Conservation (phyloP, 2,113 vertebrate genomes). For the Leptocoma aspasia region DNA sequence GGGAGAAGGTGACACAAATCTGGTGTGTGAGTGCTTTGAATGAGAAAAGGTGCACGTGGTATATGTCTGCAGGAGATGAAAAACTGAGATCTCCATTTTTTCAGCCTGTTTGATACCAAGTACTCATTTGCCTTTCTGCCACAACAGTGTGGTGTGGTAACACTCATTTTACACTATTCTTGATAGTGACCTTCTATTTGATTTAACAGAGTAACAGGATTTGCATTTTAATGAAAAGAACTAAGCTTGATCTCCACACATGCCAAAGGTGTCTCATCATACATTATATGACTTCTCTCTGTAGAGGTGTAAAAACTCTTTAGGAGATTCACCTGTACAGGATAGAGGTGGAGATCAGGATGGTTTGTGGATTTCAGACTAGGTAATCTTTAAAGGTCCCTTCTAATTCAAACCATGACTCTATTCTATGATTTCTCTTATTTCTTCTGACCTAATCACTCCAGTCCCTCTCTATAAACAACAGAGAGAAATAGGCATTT, state of each 20-base stretch:
- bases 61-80: neutral
- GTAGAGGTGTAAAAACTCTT: neutral
- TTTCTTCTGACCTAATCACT: neutral
- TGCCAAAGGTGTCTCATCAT: neutral
- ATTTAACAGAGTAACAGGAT: neutral
- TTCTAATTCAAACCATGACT: neutral
- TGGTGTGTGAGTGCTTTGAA: neutral
- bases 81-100: neutral
- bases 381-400: neutral
- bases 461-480: neutral
- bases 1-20: neutral
- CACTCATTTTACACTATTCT: neutral
- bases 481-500: neutral
- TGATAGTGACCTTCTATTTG: neutral
- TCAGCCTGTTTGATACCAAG: neutral
- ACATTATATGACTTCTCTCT: neutral
- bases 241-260: neutral
- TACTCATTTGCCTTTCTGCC: neutral
- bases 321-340: neutral
- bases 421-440: neutral
- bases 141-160: neutral
- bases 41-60: rapidly evolving
- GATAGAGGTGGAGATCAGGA: rapidly evolving
- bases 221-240: neutral
- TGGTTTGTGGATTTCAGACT: neutral